phyloP scores from a whole-genome alignment of 2,113 vertebrate species.

The Tupaia tana region DNA sequence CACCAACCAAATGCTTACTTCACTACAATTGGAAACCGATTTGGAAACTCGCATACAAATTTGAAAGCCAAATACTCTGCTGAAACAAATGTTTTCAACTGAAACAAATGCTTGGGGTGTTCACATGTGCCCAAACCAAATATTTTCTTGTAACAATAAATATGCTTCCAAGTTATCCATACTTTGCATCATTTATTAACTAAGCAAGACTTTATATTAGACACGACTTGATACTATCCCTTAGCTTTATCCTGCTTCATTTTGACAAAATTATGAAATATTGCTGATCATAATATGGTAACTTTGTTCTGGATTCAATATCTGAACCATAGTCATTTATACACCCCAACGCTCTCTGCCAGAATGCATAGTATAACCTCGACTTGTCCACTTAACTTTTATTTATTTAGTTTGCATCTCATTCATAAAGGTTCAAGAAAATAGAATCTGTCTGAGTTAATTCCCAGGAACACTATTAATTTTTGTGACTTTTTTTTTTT shows the following conservation, averaged over 20 bases:
- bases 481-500: neutral
- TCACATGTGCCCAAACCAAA: slow-evolving; percentile 63
- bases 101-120: slow-evolving; percentile 68
- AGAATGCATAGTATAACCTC: neutral
- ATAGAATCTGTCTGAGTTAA: neutral
- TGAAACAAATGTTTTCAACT: slow-evolving; percentile 72
- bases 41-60: slow-evolving; percentile 56
- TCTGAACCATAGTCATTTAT: neutral
- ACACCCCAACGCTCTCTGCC: neutral
- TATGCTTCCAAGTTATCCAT: slow-evolving; percentile 40
- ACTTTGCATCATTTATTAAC: slow-evolving; percentile 53
- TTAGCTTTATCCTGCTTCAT: neutral
- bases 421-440: neutral
- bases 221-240: neutral
- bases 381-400: neutral
- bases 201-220: neutral
- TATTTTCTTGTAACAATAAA: slow-evolving; percentile 68
- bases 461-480: neutral
- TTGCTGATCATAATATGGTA: neutral
- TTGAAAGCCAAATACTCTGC: slow-evolving; percentile 71
- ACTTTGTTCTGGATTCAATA: neutral
- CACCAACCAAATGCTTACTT: slow-evolving; percentile 73
- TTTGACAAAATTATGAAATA: neutral
- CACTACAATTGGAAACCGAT: slow-evolving; percentile 58
- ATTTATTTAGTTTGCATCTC: neutral